A percentile compares a stretch with the other conserved stretches of the same genome.
Evolutionary conservation across 2,113 vertebrate species (phyloP).

Genomic region (Coryphaenoides rupestris): DNA sequence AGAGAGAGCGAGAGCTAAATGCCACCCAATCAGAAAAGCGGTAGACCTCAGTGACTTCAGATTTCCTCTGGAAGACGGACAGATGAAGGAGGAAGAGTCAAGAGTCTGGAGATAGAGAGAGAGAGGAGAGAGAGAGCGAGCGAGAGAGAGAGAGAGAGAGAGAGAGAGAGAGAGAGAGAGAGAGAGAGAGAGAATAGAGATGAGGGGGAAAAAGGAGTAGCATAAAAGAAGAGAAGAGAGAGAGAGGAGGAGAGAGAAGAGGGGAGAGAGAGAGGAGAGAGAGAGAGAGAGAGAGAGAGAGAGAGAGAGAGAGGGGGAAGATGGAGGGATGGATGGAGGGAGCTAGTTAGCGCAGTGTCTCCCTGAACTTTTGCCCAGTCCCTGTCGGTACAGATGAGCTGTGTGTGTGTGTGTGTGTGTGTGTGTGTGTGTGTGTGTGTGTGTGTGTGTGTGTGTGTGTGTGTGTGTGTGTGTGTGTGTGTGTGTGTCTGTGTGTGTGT

Average conservation of each 20-base stretch:
- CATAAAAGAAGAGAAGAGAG: not conserved
- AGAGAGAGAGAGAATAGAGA: not conserved
- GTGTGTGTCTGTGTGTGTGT: not conserved
- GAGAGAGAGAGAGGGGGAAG: not conserved
- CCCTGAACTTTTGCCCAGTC: not conserved
- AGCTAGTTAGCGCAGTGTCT: not conserved
- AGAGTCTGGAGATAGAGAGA: too few species aligned
- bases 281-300: not conserved
- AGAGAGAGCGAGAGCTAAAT: too few species aligned
- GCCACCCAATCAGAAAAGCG: too few species aligned
- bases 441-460: not conserved
- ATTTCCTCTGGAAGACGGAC: too few species aligned
- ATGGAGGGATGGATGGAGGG: not conserved
- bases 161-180: constrained; percentile 13
- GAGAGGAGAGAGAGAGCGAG: constrained; percentile 18
- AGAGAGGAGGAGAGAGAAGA: not conserved
- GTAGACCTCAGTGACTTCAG: too few species aligned
- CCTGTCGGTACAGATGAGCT: not conserved
- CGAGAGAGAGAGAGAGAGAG: constrained; percentile 35
- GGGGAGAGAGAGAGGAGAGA: not conserved
- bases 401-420: not conserved
- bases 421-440: not conserved
- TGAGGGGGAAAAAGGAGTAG: not conserved
- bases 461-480: too few species aligned
- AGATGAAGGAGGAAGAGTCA: too few species aligned